Conservation (phyloP, 2,113 vertebrate species). For the Chloropsis hardwickii region DNA sequence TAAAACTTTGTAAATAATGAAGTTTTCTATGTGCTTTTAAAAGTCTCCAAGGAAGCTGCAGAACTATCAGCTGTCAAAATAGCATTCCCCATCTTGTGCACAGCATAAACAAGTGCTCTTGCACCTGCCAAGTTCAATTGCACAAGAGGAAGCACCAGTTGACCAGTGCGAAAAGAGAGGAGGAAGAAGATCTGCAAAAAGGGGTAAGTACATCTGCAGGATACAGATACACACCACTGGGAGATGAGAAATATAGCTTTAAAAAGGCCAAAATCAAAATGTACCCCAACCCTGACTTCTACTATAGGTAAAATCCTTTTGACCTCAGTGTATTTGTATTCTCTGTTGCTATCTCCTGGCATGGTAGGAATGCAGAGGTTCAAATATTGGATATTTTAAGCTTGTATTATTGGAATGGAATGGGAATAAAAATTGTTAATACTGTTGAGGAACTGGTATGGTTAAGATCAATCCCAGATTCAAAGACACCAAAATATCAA, state of each 20-base stretch:
- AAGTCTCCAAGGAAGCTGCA: not conserved
- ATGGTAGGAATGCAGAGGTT: not conserved
- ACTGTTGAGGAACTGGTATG: not conserved
- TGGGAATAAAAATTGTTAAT: not conserved
- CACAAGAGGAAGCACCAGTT: not conserved
- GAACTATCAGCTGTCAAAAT: not conserved
- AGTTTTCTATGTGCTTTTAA: slow-evolving; percentile 4
- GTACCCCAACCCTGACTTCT: not conserved
- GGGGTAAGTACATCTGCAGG: not conserved
- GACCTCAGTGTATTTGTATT: not conserved
- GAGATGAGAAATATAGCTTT: not conserved
- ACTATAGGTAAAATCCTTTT: not conserved
- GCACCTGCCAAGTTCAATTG: not conserved
- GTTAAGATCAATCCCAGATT: not conserved
- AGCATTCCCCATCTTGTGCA: not conserved
- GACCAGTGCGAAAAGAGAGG: not conserved
- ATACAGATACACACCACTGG: fast-evolving
- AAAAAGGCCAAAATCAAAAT: not conserved
- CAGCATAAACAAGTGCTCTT: not conserved
- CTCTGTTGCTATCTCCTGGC: not conserved
- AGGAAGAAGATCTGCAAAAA: not conserved
- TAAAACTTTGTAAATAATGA: slow-evolving; percentile 10
- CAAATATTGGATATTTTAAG: not conserved
- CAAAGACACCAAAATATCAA: not conserved
- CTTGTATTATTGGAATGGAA: not conserved